phyloP scores from a whole-genome alignment of 1,140 invertebrate genomes.

The Drosophila cardini region DNA sequence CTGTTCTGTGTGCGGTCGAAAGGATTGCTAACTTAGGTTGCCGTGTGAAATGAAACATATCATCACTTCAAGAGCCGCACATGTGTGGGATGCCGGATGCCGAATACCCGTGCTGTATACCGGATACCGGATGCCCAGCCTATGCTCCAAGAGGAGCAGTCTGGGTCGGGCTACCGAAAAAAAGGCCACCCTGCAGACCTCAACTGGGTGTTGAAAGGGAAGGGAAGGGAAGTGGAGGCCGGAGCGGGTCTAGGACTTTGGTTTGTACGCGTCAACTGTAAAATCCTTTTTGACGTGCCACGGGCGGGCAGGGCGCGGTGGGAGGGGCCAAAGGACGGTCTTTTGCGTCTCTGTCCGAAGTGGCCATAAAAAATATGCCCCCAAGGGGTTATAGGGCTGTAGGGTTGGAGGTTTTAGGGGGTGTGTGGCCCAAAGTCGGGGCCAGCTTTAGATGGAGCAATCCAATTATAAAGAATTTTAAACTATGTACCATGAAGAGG shows the following conservation, averaged over 20 bases:
- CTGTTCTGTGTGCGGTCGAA: conserved; percentile 79
- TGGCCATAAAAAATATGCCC: conserved; percentile 72
- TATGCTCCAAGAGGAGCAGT: conserved; percentile 35
- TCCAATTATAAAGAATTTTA: conserved; percentile 83
- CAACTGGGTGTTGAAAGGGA: not conserved
- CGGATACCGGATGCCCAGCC: conserved; percentile 44
- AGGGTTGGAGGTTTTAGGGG: conserved; percentile 3
- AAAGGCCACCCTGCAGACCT: conserved; percentile 35
- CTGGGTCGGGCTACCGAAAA: conserved; percentile 31
- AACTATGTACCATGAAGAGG: conserved; percentile 79
- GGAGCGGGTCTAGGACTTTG: conserved; percentile 46
- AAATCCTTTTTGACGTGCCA: conserved; percentile 81
- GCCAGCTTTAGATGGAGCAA: conserved; percentile 70
- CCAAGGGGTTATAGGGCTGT: conserved; percentile 28
- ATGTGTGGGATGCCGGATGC: conserved; percentile 49
- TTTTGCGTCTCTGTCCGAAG: conserved; percentile 34
- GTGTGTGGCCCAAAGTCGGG: conserved; percentile 1
- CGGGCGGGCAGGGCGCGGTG: conserved; percentile 2
- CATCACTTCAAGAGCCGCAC: conserved; percentile 64
- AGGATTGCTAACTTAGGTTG: conserved; percentile 66
- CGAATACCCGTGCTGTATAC: conserved; percentile 15
- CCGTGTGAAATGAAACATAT: conserved; percentile 83
- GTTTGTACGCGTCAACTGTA: conserved; percentile 81
- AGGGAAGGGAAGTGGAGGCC: not conserved
- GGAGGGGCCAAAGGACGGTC: not conserved